Evolutionary conservation across 2,888 invertebrate genomes (phyloP).

Genomic region (Drosophila setosimentum): DNA sequence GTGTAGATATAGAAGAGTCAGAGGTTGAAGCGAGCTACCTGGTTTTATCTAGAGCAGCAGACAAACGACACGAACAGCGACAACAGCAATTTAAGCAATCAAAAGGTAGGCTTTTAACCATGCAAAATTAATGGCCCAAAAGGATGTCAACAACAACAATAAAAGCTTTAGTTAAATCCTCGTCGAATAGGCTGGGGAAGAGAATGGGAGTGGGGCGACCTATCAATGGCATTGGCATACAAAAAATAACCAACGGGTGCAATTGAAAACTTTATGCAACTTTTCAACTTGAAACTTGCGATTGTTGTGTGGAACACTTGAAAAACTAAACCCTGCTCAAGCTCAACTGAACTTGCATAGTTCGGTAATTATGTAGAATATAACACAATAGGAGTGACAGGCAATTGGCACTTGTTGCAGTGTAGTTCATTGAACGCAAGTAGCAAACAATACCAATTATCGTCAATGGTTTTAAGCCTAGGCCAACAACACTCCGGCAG

Average conservation of each 20-base stretch:
- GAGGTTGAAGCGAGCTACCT: slow-evolving; percentile 22
- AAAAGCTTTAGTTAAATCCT: slow-evolving; percentile 45
- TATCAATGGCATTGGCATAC: slow-evolving; percentile 49
- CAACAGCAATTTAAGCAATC: slow-evolving; percentile 45
- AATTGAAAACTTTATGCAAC: slow-evolving; percentile 49
- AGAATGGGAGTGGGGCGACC: slow-evolving; percentile 23
- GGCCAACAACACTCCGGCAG: slow-evolving; percentile 16
- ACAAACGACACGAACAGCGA: slow-evolving; percentile 19
- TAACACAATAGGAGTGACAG: slow-evolving; percentile 28
- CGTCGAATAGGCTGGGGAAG: neutral
- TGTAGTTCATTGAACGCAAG: slow-evolving; percentile 62
- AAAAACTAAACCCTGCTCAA: neutral
- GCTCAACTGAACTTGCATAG: neutral
- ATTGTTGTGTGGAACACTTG: slow-evolving; percentile 31
- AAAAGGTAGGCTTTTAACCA: slow-evolving; percentile 45
- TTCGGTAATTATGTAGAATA: neutral
- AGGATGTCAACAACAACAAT: slow-evolving; percentile 62
- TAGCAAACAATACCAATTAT: slow-evolving; percentile 49
- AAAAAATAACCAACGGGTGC: slow-evolving; percentile 36
- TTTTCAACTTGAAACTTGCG: slow-evolving; percentile 54
- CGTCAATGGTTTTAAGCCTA: slow-evolving; percentile 55
- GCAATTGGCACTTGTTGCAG: slow-evolving; percentile 54
- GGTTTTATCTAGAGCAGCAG: slow-evolving; percentile 46
- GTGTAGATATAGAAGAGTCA: neutral
- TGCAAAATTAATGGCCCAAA: slow-evolving; percentile 74